Evolutionary conservation across 2,113 vertebrate species (phyloP).

Genomic region (Cyprichromis sp.): DNA sequence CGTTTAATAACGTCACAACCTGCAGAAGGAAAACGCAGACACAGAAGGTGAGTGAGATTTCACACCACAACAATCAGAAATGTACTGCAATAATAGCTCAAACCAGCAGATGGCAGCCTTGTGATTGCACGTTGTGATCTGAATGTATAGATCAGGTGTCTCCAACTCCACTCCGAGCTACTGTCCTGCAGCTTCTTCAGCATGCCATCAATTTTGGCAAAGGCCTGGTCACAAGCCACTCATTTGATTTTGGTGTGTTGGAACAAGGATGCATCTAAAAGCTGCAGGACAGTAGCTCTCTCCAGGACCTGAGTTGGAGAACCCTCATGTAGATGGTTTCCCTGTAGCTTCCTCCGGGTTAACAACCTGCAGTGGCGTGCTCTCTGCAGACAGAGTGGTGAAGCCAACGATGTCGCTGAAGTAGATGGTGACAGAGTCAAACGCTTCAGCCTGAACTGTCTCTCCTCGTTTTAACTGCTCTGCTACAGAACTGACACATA

Average conservation of each 20-base stretch:
- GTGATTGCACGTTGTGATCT: neutral
- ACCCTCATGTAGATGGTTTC: neutral
- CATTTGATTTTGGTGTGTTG: neutral
- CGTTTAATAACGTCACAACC: conserved; percentile 88
- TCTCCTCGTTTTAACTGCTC: conserved; percentile 88
- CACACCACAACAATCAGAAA: neutral
- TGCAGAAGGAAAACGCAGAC: conserved; percentile 3
- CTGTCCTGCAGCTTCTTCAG: neutral
- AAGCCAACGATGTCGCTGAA: conserved; percentile 94
- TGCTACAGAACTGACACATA: conserved; percentile 77
- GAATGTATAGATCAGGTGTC: neutral
- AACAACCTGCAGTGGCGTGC: conserved; percentile 83
- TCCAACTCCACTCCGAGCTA: neutral
- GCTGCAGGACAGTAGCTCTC: neutral
- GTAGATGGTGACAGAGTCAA: conserved; percentile 91
- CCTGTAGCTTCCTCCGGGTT: rapidly evolving
- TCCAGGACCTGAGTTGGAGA: neutral
- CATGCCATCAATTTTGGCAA: neutral
- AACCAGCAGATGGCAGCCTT: neutral
- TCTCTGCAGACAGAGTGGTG: conserved; percentile 84
- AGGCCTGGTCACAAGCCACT: rapidly evolving
- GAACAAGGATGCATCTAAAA: neutral
- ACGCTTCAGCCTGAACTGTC: conserved; percentile 85
- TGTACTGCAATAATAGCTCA: neutral
- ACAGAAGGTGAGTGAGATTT: neutral